These are phyloP conservation scores for Ctenochaetus hawaiiensis DNA, from an alignment of 2,797 vertebrate species.

Conservation along the genomic window DNA sequence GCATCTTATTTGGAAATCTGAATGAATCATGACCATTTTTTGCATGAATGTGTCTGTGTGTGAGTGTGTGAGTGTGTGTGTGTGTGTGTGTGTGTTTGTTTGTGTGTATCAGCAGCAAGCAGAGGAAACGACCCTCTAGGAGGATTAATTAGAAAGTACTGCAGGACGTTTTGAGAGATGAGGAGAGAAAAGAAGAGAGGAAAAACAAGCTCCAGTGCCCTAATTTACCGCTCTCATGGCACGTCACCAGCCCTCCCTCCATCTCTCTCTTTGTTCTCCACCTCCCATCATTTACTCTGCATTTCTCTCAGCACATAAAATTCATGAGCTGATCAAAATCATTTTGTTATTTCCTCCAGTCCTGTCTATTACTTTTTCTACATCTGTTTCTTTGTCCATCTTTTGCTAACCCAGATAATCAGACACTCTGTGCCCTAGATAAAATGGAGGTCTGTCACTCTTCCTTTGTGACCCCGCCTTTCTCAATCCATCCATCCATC, in stretches of 20 bases:
- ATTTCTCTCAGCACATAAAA: slow-evolving; percentile 40
- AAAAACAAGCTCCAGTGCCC: slow-evolving; percentile 71
- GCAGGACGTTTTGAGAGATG: slow-evolving; percentile 60
- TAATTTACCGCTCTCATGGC: slow-evolving; percentile 71
- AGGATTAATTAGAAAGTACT: slow-evolving; percentile 69
- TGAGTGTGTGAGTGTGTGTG: slow-evolving; percentile 22
- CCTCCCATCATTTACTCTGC: slow-evolving; percentile 37
- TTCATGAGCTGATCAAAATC: slow-evolving; percentile 27
- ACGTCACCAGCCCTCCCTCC: slow-evolving; percentile 45
- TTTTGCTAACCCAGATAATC: slow-evolving; percentile 46
- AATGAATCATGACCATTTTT: slow-evolving; percentile 54
- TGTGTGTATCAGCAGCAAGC: slow-evolving; percentile 31
- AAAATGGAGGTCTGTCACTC: slow-evolving; percentile 63
- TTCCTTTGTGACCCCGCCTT: slow-evolving; percentile 55
- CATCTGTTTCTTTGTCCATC: slow-evolving; percentile 24
- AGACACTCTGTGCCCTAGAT: slow-evolving; percentile 56
- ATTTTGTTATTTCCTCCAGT: slow-evolving; percentile 7
- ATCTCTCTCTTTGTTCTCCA: slow-evolving; percentile 57
- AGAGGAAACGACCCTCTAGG: slow-evolving; percentile 43
- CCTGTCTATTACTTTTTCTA: slow-evolving; percentile 15
- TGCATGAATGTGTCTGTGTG: slow-evolving; percentile 25
- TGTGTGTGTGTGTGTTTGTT: slow-evolving; percentile 10
- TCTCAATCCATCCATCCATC: slow-evolving; percentile 27
- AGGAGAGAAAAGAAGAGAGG: slow-evolving; percentile 13
- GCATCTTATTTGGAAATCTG: slow-evolving; percentile 51